A percentile compares a stretch with the other conserved stretches of the same genome.
Conservation (phyloP, 2,797 vertebrate genomes). For the Acanthurus tractus region DNA sequence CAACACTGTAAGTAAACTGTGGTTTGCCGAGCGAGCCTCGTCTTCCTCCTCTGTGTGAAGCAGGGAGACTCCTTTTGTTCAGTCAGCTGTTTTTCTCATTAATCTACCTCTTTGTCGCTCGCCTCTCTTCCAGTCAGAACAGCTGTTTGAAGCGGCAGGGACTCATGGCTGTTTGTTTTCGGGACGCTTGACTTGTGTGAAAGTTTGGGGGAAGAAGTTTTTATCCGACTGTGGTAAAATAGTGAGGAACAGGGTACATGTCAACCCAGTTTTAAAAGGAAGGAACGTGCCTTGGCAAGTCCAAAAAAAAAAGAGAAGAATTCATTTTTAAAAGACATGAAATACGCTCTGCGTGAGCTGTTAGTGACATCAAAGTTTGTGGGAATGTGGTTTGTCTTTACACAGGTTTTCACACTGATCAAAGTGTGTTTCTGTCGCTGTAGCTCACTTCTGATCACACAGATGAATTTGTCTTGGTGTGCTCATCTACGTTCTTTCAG, state of each 20-base stretch:
- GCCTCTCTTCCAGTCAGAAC: slow-evolving; percentile 59
- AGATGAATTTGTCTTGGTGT: slow-evolving; percentile 35
- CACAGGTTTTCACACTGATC: background rate
- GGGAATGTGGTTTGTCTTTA: slow-evolving; percentile 14
- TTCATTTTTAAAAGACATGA: slow-evolving; percentile 24
- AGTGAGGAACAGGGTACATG: slow-evolving; percentile 12
- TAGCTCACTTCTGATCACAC: slow-evolving; percentile 26
- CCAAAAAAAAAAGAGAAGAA: slow-evolving; percentile 37
- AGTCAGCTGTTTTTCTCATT: slow-evolving; percentile 85
- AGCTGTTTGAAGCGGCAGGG: slow-evolving; percentile 69
- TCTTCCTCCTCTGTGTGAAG: slow-evolving; percentile 46
- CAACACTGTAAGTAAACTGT: slow-evolving; percentile 81
- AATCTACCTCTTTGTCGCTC: slow-evolving; percentile 60
- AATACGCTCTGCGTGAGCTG: slow-evolving; percentile 13
- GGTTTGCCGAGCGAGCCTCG: slow-evolving; percentile 53
- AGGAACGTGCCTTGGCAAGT: slow-evolving; percentile 60
- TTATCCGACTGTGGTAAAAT: slow-evolving; percentile 14
- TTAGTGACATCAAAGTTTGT: slow-evolving; percentile 24
- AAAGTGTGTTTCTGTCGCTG: slow-evolving; percentile 19
- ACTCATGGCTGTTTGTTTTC: slow-evolving; percentile 56
- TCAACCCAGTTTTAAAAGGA: slow-evolving; percentile 17
- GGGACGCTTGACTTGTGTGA: slow-evolving; percentile 44
- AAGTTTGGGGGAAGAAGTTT: slow-evolving; percentile 47
- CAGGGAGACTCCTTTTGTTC: slow-evolving; percentile 69
- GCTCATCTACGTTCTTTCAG: slow-evolving; percentile 43